Conservation (phyloP, 2,113 vertebrate genomes). For the Xyliphius kryptos region DNA sequence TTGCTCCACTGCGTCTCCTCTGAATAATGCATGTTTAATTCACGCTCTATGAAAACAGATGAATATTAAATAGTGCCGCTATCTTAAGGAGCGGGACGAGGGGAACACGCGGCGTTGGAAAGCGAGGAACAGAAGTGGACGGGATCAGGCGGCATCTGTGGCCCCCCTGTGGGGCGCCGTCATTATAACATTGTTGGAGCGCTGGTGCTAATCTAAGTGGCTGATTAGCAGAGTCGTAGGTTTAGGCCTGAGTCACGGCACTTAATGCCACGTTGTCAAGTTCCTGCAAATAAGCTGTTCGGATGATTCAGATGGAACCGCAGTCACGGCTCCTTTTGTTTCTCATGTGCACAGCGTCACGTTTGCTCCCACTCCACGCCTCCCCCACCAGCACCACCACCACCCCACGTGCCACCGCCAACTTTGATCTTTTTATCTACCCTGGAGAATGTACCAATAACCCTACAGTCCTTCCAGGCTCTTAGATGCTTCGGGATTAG, state of each 20-base stretch:
- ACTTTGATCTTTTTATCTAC: no score
- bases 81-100: conserved; percentile 17
- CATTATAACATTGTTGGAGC: conserved; percentile 22
- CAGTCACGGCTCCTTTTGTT: no score
- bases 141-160: no score
- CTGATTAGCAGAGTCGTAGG: conserved; percentile 31
- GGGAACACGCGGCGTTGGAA: neutral
- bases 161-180: no score
- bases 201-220: conserved; percentile 28
- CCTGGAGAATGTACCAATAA: no score
- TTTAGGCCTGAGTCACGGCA: conserved; percentile 18
- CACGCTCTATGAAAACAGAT: conserved; percentile 28
- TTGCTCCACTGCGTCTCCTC: conserved; percentile 23
- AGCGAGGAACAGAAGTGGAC: no score
- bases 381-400: no score
- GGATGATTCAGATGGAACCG: no score
- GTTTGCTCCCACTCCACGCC: no score
- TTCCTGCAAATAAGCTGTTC: conserved; percentile 23
- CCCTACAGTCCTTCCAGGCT: neutral
- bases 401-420: no score
- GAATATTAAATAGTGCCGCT: conserved; percentile 34
- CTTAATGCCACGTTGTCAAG: conserved; percentile 29
- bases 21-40: conserved; percentile 42
- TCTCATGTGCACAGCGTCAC: no score
- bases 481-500: neutral